Base-by-base conservation (phyloP, 2,888 invertebrate genomes). In the Caenorhabditis sp. region DNA sequence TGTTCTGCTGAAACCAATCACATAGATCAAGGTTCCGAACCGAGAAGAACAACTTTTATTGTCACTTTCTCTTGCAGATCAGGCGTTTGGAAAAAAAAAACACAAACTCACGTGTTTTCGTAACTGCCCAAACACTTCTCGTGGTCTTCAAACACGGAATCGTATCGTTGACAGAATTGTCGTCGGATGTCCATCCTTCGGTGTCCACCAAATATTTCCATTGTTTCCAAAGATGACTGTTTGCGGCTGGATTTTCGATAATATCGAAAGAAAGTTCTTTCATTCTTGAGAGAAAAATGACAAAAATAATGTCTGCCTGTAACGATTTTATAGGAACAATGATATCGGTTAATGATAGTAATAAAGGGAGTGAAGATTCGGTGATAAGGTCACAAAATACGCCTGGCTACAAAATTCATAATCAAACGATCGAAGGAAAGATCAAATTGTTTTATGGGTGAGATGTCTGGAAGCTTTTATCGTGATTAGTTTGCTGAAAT, bases 131-230 rank as follows among this genome's bases (percentile, higher is more conserved):
- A 24, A 85, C 85, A 51, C 82, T 77, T 22, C 79, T 49, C 22
- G 85, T 85, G 7, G 83, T 56, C n/a, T 47, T 47, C 8, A 81
- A 41, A 41, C 44, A 66, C 1, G 85, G 85, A 24, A 79, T 70
- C 16, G 79, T 56, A n/a, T 44, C 64, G 24, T 74, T 83, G 16
- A 81, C 81, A n/a, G 85, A 83, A 49, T 80, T 77, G 59, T 84
- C 83, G 44, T 85, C 85, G n/a, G 85, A 83, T 44, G 70, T 79
- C 85, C 85, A 85, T 54, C 75, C 72, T 38, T 85, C 85, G n/a
- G 73, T 72, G 35, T 84, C 82, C 19, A 85, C 84, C 24, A 84
- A 41, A 26, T 77, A 47, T 56, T 80, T 68, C 83, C 81, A 85
- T 59, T 83, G 75, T 22, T 68, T 75, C 85, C 85, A 85, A 14